These are phyloP conservation scores for Callithrix jacchus DNA, from an alignment of 2,113 vertebrate genomes.

Conservation along the genomic window DNA sequence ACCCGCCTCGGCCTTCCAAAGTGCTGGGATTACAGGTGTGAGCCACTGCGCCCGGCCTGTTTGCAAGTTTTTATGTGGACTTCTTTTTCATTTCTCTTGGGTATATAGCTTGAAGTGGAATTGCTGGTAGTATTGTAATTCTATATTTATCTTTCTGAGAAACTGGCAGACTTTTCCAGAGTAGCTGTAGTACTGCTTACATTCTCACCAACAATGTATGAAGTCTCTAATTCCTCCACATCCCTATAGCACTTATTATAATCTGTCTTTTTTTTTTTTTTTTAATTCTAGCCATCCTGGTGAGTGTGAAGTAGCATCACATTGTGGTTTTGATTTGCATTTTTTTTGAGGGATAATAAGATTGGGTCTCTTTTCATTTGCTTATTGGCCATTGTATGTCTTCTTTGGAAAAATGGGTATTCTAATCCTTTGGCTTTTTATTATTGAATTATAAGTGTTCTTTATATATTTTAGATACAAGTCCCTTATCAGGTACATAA, in stretches of 20 bases:
- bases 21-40: no score
- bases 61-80: not conserved
- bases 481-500: not conserved
- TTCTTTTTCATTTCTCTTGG: not conserved
- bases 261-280: not conserved
- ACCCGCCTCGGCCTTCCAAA: no score
- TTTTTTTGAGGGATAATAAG: not conserved
- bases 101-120: not conserved
- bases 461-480: not conserved
- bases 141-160: not conserved
- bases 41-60: not conserved
- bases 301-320: not conserved
- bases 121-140: not conserved
- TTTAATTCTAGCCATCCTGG: not conserved
- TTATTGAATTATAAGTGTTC: not conserved
- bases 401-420: not conserved
- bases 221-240: not conserved
- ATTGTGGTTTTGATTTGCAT: not conserved
- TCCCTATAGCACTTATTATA: not conserved
- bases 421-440: not conserved
- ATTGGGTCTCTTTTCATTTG: not conserved
- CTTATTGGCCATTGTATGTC: not conserved
- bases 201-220: not conserved
- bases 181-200: not conserved
- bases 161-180: slow-evolving; percentile 20